Evolutionary conservation across 2,888 invertebrate genomes (phyloP), one percentile per base, ranked within the genome.

Genomic region (Aplocera efformata): DNA sequence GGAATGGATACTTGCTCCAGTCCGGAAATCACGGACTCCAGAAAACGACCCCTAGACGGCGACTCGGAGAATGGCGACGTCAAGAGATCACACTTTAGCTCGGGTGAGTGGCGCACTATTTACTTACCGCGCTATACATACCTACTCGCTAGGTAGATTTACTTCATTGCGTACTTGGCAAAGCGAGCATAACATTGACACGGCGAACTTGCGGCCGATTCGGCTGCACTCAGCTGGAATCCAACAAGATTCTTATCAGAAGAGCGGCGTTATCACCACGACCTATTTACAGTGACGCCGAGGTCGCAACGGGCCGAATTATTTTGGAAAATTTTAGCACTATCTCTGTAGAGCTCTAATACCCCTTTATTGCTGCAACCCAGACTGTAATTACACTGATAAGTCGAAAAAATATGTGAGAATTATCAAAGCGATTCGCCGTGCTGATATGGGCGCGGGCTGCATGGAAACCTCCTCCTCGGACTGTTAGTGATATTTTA

Each of bases 1-100:
- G 94, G 94, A 91, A 95, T 95, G 95, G 95, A 95, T 92, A 94
- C 95, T 91, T 95, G 95, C 92, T 94, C 95, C 88, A 95, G 95
- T 91, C 95, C 96, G 89, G 96, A 96, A 91, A 94, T 94, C 88
- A 91, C 93, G 79, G 96, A 96, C 90, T 95, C 95, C 88, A 93
- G 96, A 89, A 96, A 96, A 91, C 92, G 96, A 85, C 96, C 95
- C 69, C 92, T 95, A 74, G 96, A 96, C 89, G 92, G 92, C 62
- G 95, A 95, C 89, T 92, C 92, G 68, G 96, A 96, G 89, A 95
- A 94, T 91, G 95, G 94, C 78, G 93, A 94, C 79, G 94, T 94
- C 70, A 96, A 96, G 90, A 93, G 95, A 83, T 96, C 96, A 74
- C 95, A 96, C 90, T 96, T 95, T 89, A 95, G 94, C 88, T 92